Conservation (phyloP, 2,888 invertebrate genomes). For the Homarus gammarus region DNA sequence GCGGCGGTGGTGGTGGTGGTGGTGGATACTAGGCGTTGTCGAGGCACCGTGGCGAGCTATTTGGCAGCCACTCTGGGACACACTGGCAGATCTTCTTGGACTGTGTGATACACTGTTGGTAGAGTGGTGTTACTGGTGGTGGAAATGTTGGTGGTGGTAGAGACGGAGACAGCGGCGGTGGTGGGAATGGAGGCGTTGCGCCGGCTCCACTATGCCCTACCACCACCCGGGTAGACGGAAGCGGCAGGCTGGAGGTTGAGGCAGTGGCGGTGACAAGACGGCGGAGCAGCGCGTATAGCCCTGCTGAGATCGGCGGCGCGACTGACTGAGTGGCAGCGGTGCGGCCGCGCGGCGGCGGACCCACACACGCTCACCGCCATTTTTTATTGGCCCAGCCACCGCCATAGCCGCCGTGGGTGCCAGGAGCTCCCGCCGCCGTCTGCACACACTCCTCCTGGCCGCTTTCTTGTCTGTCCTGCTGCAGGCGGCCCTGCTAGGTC, state of each 20-base stretch:
- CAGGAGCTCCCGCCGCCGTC: slow-evolving; percentile 62
- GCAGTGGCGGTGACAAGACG: slow-evolving; percentile 37
- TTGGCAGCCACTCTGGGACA: slow-evolving; percentile 73
- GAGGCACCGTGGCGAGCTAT: slow-evolving; percentile 75
- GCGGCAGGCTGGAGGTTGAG: slow-evolving; percentile 57
- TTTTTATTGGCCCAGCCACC: slow-evolving; percentile 71
- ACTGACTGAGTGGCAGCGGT: slow-evolving; percentile 42
- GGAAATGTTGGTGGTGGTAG: slow-evolving; percentile 18
- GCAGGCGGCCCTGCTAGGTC: slow-evolving; percentile 46
- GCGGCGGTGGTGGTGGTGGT: slow-evolving; percentile 68
- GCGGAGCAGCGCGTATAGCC: slow-evolving; percentile 39
- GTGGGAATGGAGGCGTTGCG: slow-evolving; percentile 41
- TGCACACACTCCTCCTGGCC: slow-evolving; percentile 47
- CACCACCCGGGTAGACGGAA: slow-evolving; percentile 53
- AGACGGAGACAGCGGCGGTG: slow-evolving; percentile 23
- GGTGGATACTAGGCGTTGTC: slow-evolving; percentile 70
- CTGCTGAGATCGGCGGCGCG: slow-evolving; percentile 44
- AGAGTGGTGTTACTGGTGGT: slow-evolving; percentile 20
- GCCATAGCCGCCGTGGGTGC: slow-evolving; percentile 70
- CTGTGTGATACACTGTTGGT: slow-evolving; percentile 40
- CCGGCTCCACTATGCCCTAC: slow-evolving; percentile 51
- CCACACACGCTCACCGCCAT: slow-evolving; percentile 70
- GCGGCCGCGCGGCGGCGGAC: slow-evolving; percentile 46
- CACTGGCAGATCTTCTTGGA: slow-evolving; percentile 58
- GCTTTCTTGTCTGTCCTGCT: slow-evolving; percentile 54